Base-by-base conservation (phyloP, 1,140 invertebrate genomes). In the Micrasema minimum region DNA sequence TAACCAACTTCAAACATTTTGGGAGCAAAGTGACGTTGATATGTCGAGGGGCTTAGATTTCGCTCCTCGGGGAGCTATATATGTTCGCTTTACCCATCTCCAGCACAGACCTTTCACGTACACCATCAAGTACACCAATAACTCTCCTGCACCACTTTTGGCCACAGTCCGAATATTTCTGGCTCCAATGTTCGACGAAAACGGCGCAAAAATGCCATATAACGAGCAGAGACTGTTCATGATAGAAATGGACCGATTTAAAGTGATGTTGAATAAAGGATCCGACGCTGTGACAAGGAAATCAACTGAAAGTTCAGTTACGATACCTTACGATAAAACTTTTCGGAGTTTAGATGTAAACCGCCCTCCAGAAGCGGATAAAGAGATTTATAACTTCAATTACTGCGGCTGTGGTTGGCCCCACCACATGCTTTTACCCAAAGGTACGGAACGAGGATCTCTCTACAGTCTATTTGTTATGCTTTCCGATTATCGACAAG, bases 401-500 rank as follows among this genome's bases (percentile, higher is more conserved):
- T 86, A 82, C 76, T 88, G 87, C 77, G 86, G 86, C 48, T 87
- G 86, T 62, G 86, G 86, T 9, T 87, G 86, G 85, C 92, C 92
- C 1, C 87, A 92, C 20, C 90, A 93, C 72, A 88, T 93, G 87
- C 80, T 93, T 0, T 78, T 91, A 35, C 89, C 91, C 0, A 90
- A 88, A 78, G 92, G 92, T 38, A 85, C 77, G n/a, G 81, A 85
- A 11, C 86, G 87, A 71, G 91, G 91, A 41, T 86, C 86, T 74
- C 76, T 78, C 0, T 90, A 87, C 78, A 85, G 90, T 50, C 76
- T 93, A 1, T 93, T 92, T 76, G 87, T 90, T 38, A 92, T 93
- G 90, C 83, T 92, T 11, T 91, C 91, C 4, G 87, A 93, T 78
- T 89, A 87, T 69, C 80, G 82, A 16, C 82, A 85, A 22, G 90